Conservation (phyloP, 2,888 invertebrate genomes). For the Orchesellides sinensis region DNA sequence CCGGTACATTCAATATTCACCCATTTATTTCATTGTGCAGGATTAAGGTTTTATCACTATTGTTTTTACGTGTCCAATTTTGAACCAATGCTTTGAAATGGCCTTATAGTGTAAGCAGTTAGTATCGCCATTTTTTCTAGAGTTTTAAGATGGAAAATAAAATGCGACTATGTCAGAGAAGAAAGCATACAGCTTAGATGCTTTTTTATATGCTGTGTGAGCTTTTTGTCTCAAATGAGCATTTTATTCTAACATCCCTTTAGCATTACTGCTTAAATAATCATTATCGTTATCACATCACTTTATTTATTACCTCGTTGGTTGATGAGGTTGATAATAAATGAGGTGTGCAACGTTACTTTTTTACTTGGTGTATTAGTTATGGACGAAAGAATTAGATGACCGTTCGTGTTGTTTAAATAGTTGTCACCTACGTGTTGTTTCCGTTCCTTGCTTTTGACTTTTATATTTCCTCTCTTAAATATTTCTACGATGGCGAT, state of each 20-base stretch:
- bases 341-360: background rate
- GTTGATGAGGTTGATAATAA: constrained; percentile 26
- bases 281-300: constrained; percentile 19
- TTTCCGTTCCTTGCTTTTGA: no score
- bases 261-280: no score
- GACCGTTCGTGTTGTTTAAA: no score
- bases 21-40: no score
- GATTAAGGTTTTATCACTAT: background rate
- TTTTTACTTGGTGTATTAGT: background rate
- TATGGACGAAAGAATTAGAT: background rate
- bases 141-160: no score
- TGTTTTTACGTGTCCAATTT: background rate
- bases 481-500: background rate
- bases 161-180: no score
- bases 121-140: constrained; percentile 21
- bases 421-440: no score
- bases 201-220: no score
- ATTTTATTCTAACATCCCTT: no score
- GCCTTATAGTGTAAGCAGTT: constrained; percentile 34
- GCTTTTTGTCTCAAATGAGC: constrained; percentile 1
- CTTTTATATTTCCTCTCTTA: background rate
- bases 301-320: constrained; percentile 14
- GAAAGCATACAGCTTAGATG: no score
- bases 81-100: constrained; percentile 24
- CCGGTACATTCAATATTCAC: no score